A percentile compares a stretch with the other conserved stretches of the same genome.
These are phyloP conservation scores for Podabrus alpinus DNA, from an alignment of 2,888 invertebrate genomes.

Conservation along the genomic window DNA sequence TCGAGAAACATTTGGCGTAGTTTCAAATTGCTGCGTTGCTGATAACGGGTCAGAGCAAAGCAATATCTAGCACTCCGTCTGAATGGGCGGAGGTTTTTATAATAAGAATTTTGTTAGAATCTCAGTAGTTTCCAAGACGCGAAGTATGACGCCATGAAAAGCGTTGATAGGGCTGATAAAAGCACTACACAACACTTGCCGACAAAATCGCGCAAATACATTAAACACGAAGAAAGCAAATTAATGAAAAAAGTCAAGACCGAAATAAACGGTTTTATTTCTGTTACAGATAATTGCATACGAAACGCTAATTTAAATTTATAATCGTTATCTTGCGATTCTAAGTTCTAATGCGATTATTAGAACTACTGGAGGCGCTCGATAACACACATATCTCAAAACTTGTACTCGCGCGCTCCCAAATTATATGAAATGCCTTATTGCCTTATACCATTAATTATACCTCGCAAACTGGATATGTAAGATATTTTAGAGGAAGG, in stretches of 20 bases:
- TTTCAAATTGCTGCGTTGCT: constrained; percentile 43
- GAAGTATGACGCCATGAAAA: constrained; percentile 31
- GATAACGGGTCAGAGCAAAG: constrained; percentile 36
- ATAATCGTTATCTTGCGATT: constrained; percentile 25
- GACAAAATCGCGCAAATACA: constrained; percentile 36
- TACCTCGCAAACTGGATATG: constrained; percentile 44
- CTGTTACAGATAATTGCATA: constrained; percentile 10
- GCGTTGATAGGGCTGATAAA: constrained; percentile 37
- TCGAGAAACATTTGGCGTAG: constrained; percentile 42
- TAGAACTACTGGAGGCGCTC: constrained; percentile 34
- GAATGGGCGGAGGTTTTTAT: constrained; percentile 40
- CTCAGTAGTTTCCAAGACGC: constrained; percentile 33
- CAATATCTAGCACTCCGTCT: constrained; percentile 38
- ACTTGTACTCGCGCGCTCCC: constrained; percentile 33
- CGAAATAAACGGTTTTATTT: not conserved
- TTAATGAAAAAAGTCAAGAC: constrained; percentile 9
- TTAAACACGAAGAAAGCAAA: constrained; percentile 18
- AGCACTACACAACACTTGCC: constrained; percentile 36
- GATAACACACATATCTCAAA: constrained; percentile 38
- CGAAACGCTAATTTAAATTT: constrained; percentile 31
- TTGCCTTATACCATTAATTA: constrained; percentile 40
- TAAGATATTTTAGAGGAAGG: constrained; percentile 41
- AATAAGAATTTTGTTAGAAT: constrained; percentile 42
- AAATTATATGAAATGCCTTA: constrained; percentile 42
- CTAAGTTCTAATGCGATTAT: constrained; percentile 37